A percentile compares a stretch with the other conserved stretches of the same genome.
phyloP scores from a whole-genome alignment of 2,888 invertebrate species.

The Agonum fuliginosum region DNA sequence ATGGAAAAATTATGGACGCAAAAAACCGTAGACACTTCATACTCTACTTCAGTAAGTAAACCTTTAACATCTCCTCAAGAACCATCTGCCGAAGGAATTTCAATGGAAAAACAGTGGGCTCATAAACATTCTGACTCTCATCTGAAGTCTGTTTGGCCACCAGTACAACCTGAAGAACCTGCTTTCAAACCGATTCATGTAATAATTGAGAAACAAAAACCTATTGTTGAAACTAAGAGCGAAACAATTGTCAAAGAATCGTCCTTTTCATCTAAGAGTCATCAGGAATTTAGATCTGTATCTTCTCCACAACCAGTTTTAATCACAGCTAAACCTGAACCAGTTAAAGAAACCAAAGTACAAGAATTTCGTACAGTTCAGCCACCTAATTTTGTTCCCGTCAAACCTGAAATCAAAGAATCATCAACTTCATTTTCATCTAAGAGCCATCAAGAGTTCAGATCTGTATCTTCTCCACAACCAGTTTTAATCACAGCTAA shows the following conservation, averaged over 20 bases:
- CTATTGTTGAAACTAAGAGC: conserved; percentile 66
- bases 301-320: conserved; percentile 39
- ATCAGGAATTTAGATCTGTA: conserved; percentile 37
- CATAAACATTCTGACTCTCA: conserved; percentile 73
- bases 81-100: conserved; percentile 74
- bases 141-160: conserved; percentile 75
- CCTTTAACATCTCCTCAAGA: conserved; percentile 64
- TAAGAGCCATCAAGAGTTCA: conserved; percentile 31
- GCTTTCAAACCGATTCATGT: conserved; percentile 62
- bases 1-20: conserved; percentile 70
- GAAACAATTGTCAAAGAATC: conserved; percentile 65
- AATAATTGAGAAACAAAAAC: conserved; percentile 70
- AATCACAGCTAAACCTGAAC: conserved; percentile 48
- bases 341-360: conserved; percentile 25
- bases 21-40: conserved; percentile 60
- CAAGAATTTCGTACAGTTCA: conserved; percentile 58
- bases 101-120: conserved; percentile 77
- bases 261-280: conserved; percentile 47
- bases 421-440: conserved; percentile 60
- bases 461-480: conserved; percentile 34
- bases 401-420: conserved; percentile 63
- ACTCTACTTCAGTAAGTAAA: conserved; percentile 46
- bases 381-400: conserved; percentile 7
- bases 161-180: conserved; percentile 67
- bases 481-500: conserved; percentile 43